Conservation (phyloP, 2,797 vertebrate genomes). For the Acridotheres tristis region DNA sequence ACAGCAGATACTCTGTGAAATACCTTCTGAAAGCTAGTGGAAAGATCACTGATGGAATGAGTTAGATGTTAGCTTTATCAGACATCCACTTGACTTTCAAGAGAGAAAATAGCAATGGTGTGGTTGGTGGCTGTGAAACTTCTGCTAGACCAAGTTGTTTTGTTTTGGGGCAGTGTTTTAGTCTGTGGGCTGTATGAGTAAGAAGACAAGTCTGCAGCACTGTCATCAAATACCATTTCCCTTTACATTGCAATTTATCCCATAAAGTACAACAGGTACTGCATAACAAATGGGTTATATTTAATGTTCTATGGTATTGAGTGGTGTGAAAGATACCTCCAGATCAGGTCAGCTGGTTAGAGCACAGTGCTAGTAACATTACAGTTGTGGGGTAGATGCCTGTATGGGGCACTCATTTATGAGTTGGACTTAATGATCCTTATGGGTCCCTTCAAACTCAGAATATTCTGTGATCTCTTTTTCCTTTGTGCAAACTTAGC, state of each 20-base stretch:
- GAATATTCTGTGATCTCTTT: not conserved
- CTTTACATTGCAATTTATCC: not conserved
- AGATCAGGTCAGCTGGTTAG: not conserved
- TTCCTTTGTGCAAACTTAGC: not conserved
- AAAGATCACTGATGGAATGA: not conserved
- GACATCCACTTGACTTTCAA: not conserved
- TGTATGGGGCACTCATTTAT: not conserved
- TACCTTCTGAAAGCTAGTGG: not conserved
- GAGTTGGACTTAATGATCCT: not conserved
- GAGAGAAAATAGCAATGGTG: not conserved
- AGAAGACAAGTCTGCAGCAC: not conserved
- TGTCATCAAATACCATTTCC: not conserved
- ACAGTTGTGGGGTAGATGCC: not conserved
- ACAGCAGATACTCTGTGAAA: not conserved
- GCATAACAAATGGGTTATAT: not conserved
- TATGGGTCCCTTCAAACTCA: not conserved
- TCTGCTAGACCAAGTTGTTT: not conserved
- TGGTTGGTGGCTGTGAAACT: not conserved
- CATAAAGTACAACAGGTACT: not conserved
- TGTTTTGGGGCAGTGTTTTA: not conserved
- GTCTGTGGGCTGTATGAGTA: accelerated
- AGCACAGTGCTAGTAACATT: not conserved
- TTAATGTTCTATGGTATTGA: not conserved
- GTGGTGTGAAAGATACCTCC: not conserved
- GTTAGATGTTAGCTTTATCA: not conserved